Conservation (phyloP, 1,140 invertebrate species). For the Bombus fervidus region DNA sequence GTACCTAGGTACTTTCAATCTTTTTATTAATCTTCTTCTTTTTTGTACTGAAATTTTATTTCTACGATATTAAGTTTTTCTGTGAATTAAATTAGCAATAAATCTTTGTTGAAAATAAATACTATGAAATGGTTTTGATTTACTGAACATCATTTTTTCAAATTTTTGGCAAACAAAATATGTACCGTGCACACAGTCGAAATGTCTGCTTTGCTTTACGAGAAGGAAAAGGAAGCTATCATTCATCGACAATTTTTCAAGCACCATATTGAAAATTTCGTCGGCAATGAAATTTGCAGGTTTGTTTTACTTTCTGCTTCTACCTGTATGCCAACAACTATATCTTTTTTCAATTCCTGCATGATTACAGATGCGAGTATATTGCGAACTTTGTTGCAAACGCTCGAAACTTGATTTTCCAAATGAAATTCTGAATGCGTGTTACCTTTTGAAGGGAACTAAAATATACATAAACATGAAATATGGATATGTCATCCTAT, state of each 20-base stretch:
- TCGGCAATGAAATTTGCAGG: background rate
- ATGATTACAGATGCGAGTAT: background rate
- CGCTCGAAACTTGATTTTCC: too few relatives aligned
- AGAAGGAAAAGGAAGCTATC: background rate
- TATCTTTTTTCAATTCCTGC: background rate
- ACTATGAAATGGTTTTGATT: background rate
- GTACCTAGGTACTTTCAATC: too few relatives aligned
- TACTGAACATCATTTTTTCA: background rate
- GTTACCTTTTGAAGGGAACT: background rate
- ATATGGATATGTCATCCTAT: too few relatives aligned
- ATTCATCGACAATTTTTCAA: background rate
- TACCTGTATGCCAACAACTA: background rate
- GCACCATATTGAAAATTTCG: background rate
- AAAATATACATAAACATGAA: too few relatives aligned
- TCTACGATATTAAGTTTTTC: background rate
- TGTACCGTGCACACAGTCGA: background rate
- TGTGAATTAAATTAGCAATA: background rate
- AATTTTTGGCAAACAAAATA: background rate
- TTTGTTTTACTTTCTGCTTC: background rate
- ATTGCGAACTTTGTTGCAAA: too few relatives aligned
- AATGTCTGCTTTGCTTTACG: background rate
- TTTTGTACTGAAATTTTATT: too few relatives aligned
- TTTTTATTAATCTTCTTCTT: too few relatives aligned
- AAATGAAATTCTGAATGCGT: background rate
- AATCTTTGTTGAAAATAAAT: background rate